Evolutionary conservation across 2,888 invertebrate genomes (phyloP).

Genomic region (Epirrhoe alternata): DNA sequence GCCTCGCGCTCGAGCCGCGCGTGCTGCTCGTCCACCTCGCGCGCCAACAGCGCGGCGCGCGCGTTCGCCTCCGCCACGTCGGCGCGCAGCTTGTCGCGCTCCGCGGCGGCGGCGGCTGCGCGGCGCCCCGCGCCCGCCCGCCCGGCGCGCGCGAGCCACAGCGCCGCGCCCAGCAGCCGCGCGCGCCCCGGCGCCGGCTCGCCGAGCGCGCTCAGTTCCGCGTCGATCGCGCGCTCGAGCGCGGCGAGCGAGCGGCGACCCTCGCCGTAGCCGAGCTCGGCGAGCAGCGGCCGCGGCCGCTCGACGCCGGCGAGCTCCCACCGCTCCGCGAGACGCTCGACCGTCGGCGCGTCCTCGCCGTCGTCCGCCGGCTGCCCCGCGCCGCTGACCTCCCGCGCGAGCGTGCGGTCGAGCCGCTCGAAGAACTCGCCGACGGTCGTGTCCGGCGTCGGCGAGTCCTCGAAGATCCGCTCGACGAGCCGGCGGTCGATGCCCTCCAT

Average conservation of each 20-base stretch:
- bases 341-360: too few relatives aligned
- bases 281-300: slow-evolving; percentile 87
- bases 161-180: slow-evolving; percentile 85
- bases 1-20: slow-evolving; percentile 91
- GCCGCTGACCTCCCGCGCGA: slow-evolving; percentile 56
- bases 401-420: slow-evolving; percentile 67
- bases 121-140: slow-evolving; percentile 90
- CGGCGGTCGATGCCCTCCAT: slow-evolving; percentile 70
- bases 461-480: slow-evolving; percentile 70
- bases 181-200: slow-evolving; percentile 54
- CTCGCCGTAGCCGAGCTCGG: slow-evolving; percentile 88
- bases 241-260: slow-evolving; percentile 78
- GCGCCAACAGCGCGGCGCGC: slow-evolving; percentile 91
- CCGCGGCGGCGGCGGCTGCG: slow-evolving; percentile 88
- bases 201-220: slow-evolving; percentile 1
- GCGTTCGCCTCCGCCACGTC: slow-evolving; percentile 94
- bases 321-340: slow-evolving; percentile 87
- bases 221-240: slow-evolving; percentile 88
- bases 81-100: slow-evolving; percentile 91
- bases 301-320: slow-evolving; percentile 90
- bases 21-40: slow-evolving; percentile 96
- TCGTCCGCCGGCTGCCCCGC: slow-evolving; percentile 62
- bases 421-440: slow-evolving; percentile 80
- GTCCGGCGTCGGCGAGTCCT: slow-evolving; percentile 55
- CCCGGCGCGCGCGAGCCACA: slow-evolving; percentile 88